Conservation (phyloP, 2,797 vertebrate genomes). For the Fundulus diaphanus region DNA sequence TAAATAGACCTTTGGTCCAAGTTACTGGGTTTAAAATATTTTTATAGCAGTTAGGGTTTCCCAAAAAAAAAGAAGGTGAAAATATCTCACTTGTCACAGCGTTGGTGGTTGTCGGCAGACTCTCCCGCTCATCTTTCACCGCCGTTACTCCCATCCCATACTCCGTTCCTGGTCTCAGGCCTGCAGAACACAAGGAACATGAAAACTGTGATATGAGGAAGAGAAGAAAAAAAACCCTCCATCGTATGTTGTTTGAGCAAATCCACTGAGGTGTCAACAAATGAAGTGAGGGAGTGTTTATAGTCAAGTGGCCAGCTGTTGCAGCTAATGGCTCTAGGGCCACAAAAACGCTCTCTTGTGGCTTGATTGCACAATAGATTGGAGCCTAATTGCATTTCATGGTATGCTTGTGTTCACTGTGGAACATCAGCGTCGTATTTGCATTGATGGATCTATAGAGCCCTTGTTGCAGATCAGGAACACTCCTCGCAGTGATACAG, state of each 20-base stretch:
- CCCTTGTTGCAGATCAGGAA: constrained; percentile 53
- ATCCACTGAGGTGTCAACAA: constrained; percentile 44
- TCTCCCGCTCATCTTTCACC: constrained; percentile 91
- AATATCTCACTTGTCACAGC: constrained; percentile 90
- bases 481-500: constrained; percentile 69
- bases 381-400: constrained; percentile 66
- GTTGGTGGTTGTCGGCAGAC: constrained; percentile 91
- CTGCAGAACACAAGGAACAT: constrained; percentile 65
- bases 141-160: constrained; percentile 98
- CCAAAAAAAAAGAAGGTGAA: not conserved
- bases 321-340: constrained; percentile 49
- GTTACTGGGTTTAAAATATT: not conserved
- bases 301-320: constrained; percentile 67
- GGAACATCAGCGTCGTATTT: constrained; percentile 53
- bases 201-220: constrained; percentile 18
- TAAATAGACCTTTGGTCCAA: not conserved
- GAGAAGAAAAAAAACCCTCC: constrained; percentile 36
- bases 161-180: constrained; percentile 92
- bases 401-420: constrained; percentile 42
- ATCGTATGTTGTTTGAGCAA: constrained; percentile 42
- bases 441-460: constrained; percentile 70
- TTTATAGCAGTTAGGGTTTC: too few species aligned
- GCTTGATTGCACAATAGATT: constrained; percentile 58
- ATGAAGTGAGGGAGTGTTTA: constrained; percentile 36
- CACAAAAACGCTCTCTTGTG: constrained; percentile 58